phyloP scores from a whole-genome alignment of 2,113 vertebrate species.

The Pseudonaja textilis region DNA sequence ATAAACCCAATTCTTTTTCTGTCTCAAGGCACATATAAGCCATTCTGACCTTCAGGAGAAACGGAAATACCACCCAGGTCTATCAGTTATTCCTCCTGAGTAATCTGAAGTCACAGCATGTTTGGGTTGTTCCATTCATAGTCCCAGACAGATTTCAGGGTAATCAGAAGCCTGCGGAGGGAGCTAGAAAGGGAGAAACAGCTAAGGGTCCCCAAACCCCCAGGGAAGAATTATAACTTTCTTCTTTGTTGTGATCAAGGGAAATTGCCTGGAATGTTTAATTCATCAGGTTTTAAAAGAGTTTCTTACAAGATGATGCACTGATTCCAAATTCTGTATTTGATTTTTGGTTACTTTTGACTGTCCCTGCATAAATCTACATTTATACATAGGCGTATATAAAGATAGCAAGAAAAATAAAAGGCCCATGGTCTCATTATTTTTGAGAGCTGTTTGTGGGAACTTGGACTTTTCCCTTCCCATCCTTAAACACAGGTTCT shows the following conservation, averaged over 20 bases:
- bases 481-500: background rate
- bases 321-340: constrained; percentile 8
- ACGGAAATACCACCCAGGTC: constrained; percentile 52
- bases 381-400: background rate
- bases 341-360: background rate
- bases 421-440: background rate
- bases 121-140: constrained; percentile 23
- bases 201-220: background rate
- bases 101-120: constrained; percentile 35
- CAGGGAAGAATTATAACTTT: background rate
- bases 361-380: background rate
- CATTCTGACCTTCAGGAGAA: constrained; percentile 40
- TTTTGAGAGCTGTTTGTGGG: background rate
- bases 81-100: constrained; percentile 39
- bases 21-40: background rate
- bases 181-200: background rate
- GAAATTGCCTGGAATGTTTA: background rate
- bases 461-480: background rate
- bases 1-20: constrained; percentile 24
- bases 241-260: background rate
- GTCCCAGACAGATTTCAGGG: constrained; percentile 23
- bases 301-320: background rate
- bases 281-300: constrained; percentile 4
- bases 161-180: constrained; percentile 18
- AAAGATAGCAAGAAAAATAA: background rate